phyloP scores from a whole-genome alignment of 1,140 invertebrate species.

The Pemphigus obesinymphae region DNA sequence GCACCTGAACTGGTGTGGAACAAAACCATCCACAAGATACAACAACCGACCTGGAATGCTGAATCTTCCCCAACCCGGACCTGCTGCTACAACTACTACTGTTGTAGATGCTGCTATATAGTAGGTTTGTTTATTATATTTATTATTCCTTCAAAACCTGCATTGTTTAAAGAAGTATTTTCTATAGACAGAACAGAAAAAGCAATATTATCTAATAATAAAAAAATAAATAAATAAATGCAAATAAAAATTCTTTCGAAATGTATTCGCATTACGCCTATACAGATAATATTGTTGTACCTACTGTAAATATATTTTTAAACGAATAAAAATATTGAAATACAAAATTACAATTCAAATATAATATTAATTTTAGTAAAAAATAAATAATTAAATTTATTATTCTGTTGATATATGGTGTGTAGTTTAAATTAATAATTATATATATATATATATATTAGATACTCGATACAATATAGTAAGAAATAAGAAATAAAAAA shows the following conservation, averaged over 20 bases:
- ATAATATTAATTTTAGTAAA: not conserved
- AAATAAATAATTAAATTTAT: not conserved
- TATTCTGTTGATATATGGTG: no score
- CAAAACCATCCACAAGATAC: slow-evolving; percentile 41
- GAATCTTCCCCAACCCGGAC: slow-evolving; percentile 39
- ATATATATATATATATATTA: no score
- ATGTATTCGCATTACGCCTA: not conserved
- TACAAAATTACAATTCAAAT: not conserved
- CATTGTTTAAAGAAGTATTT: slow-evolving; percentile 36
- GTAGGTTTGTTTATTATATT: slow-evolving; percentile 34
- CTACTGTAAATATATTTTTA: not conserved
- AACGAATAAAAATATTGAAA: no score
- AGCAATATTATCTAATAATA: not conserved
- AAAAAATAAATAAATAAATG: not conserved
- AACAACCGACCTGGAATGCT: slow-evolving; percentile 39
- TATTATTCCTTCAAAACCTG: slow-evolving; percentile 26
- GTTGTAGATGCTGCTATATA: slow-evolving; percentile 1
- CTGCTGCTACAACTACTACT: slow-evolving; percentile 23
- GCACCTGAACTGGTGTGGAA: slow-evolving; percentile 37
- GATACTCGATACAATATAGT: no score
- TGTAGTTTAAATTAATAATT: no score
- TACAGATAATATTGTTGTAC: not conserved
- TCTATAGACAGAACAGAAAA: not conserved
- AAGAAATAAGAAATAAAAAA: no score
- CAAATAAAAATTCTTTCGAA: not conserved